Percentiles rank a stretch among this genome's conserved stretches.
phyloP scores from a whole-genome alignment of 2,113 vertebrate species.

The Gadus macrocephalus region DNA sequence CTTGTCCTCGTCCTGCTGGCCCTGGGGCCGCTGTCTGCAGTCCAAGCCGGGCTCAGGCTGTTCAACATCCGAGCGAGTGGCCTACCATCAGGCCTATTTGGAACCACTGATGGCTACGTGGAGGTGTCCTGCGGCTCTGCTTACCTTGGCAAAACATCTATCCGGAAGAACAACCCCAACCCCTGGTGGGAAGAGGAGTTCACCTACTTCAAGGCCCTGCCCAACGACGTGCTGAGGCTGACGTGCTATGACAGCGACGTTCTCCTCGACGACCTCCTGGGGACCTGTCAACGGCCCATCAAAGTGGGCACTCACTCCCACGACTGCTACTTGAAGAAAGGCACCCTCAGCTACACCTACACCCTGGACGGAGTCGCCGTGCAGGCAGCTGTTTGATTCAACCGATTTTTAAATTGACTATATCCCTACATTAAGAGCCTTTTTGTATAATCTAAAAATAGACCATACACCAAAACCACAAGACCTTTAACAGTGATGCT shows the following conservation, averaged over 20 bases:
- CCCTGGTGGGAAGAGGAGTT: conserved; percentile 54
- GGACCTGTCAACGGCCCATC: conserved; percentile 30
- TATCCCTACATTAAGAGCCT: background rate
- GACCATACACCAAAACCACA: no score
- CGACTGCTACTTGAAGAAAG: conserved; percentile 36
- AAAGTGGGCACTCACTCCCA: conserved; percentile 24
- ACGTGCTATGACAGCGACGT: conserved; percentile 31
- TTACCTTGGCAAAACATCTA: conserved; percentile 17
- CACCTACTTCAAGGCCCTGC: conserved; percentile 9
- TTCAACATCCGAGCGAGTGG: conserved; percentile 31
- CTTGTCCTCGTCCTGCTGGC: conserved; percentile 16
- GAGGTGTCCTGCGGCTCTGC: conserved; percentile 31
- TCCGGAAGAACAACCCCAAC: conserved; percentile 13
- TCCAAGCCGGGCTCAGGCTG: conserved; percentile 23
- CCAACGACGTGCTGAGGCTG: conserved; percentile 25
- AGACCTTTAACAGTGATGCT: no score
- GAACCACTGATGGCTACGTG: conserved; percentile 37
- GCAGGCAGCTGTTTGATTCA: background rate
- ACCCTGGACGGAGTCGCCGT: conserved; percentile 3
- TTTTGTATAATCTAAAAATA: no score
- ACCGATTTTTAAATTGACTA: background rate
- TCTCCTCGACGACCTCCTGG: conserved; percentile 17
- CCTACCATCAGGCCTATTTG: conserved; percentile 21
- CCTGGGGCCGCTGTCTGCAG: conserved; percentile 7
- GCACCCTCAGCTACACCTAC: conserved; percentile 42